Base-by-base conservation (phyloP, 2,888 invertebrate genomes). In the Lapara coniferarum region DNA sequence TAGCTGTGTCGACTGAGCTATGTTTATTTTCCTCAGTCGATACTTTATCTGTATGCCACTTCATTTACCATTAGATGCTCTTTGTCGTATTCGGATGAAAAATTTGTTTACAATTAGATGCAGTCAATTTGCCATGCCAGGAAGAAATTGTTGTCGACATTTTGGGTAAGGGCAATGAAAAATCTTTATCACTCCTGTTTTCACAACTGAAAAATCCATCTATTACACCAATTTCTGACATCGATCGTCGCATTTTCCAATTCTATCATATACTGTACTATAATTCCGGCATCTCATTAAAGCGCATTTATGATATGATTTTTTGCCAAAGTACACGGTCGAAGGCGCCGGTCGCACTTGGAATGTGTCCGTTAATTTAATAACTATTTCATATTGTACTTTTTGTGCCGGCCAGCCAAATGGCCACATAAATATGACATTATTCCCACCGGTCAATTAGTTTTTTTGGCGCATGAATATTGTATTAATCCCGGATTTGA, bases 381-480 rank as follows among this genome's bases (percentile, higher is more conserved):
- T 88, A 87, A 82, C 86, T 85, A 86, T 90, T 87, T 90, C 90
- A 90, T 90, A 91, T 75, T 72, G 72, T 72, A 77, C 81, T 88
- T 91, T 89, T 82, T 82, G 77, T 70, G 57, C 4, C 16, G 44
- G 70, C 55, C 66, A 63, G 67, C 71, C 58, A 69, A 71, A 70
- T 72, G 67, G 71, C 71, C 75, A 84, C 85, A 90, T 90, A 90
- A 91, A 90, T 89, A 92, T 92, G 89, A 89, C 90, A 89, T 91
- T 89, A 89, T 89, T 89, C 87, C 83, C 91, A 86, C 91, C 86
- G 84, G 80, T 87, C 91, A 92, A 92, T 92, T 91, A 92, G 49
- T 46, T 51, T 67, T 70, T 68, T 53, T 19, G 19, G 19, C 3
- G 16, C 19, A 19, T 19, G 10, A 55, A 55, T 55, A 55, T 19